A percentile compares a stretch with the other conserved stretches of the same genome.
Conservation (phyloP, 2,888 invertebrate genomes). For the Andricus quercusramuli region DNA sequence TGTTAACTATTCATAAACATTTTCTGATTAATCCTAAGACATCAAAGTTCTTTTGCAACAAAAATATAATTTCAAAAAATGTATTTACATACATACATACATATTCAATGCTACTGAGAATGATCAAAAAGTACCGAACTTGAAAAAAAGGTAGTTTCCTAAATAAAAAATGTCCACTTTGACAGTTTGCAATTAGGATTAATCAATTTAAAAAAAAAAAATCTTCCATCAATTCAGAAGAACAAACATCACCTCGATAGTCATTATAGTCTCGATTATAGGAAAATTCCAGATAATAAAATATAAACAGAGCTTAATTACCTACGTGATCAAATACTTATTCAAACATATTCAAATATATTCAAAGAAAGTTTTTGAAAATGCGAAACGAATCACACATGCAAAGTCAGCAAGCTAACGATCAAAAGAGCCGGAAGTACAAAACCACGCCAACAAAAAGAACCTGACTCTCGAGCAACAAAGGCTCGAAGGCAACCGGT, state of each 20-base stretch:
- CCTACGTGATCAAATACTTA: background rate
- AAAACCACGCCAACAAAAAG: slow-evolving; percentile 56
- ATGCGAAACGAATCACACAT: slow-evolving; percentile 30
- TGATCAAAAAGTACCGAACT: background rate
- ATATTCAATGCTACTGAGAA: background rate
- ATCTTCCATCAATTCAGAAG: background rate
- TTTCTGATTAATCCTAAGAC: background rate
- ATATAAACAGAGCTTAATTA: background rate
- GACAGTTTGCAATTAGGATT: background rate
- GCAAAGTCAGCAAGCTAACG: slow-evolving; percentile 54
- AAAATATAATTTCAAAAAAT: background rate
- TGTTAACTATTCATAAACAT: background rate
- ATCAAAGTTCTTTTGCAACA: background rate
- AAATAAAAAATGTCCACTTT: background rate
- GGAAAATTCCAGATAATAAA: background rate
- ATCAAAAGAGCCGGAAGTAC: slow-evolving; percentile 54
- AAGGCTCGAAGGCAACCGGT: slow-evolving; percentile 54
- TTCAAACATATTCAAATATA: slow-evolving; percentile 3
- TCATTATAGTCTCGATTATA: background rate
- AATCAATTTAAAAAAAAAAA: background rate
- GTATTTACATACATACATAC: background rate
- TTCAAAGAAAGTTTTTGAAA: slow-evolving; percentile 20
- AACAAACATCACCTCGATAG: background rate
- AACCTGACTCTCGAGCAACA: slow-evolving; percentile 56
- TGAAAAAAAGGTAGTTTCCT: background rate